phyloP scores from a whole-genome alignment of 2,113 vertebrate species.

The Ivindomyrus marchei region DNA sequence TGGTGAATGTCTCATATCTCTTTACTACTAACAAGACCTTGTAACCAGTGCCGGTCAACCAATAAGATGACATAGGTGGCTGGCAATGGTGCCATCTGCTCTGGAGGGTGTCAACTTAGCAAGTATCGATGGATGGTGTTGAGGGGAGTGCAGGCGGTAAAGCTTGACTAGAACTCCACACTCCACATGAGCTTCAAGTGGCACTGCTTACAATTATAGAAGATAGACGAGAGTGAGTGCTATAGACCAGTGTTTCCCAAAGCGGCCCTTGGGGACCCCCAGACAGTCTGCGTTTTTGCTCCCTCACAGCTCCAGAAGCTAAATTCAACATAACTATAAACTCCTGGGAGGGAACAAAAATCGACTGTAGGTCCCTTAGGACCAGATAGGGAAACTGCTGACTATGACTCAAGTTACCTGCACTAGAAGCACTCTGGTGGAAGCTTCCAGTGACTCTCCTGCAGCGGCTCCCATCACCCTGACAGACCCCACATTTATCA shows the following conservation, averaged over 20 bases:
- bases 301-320: no score
- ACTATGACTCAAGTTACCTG: constrained; percentile 62
- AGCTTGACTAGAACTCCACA: background rate
- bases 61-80: background rate
- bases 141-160: background rate
- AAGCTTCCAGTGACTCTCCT: constrained; percentile 86
- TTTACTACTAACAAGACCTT: background rate
- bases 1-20: background rate
- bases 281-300: background rate
- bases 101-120: no score
- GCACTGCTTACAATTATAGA: background rate
- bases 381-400: background rate
- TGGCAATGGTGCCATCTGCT: background rate
- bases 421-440: constrained; percentile 70
- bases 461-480: constrained; percentile 94
- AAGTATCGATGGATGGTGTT: background rate
- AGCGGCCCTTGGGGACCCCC: background rate
- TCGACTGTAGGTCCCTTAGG: background rate
- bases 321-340: no score
- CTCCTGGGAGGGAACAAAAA: background rate
- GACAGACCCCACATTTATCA: constrained; percentile 94
- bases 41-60: background rate
- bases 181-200: background rate
- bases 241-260: background rate
- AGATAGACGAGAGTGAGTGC: background rate